Conservation (phyloP, 2,797 vertebrate species). For the Ptychobarbus kaznakovi region DNA sequence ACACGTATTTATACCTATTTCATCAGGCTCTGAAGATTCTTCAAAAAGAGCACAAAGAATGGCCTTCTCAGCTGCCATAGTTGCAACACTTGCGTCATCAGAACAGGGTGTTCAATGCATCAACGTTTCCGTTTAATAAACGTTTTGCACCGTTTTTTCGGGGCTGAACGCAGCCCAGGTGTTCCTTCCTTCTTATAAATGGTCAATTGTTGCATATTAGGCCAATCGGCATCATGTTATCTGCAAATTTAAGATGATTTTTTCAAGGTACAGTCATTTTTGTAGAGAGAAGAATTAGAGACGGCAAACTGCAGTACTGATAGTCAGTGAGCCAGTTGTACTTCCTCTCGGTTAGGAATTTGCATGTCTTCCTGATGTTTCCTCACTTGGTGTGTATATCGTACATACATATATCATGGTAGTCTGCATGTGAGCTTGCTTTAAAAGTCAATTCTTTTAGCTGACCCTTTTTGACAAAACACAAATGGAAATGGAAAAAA, state of each 20-base stretch:
- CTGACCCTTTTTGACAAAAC: background rate
- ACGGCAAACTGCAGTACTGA: background rate
- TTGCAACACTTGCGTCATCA: no score
- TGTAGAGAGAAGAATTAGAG: background rate
- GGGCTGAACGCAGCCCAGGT: background rate
- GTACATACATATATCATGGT: background rate
- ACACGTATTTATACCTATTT: no score
- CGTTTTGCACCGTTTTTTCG: no score
- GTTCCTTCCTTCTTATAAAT: background rate
- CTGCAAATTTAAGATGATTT: background rate
- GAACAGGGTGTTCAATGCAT: no score
- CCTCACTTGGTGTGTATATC: background rate
- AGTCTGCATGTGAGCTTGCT: background rate
- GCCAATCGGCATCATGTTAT: background rate
- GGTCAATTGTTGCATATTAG: background rate
- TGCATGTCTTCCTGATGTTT: background rate
- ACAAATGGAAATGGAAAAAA: background rate
- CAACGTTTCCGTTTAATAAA: no score
- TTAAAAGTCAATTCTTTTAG: constrained; percentile 1
- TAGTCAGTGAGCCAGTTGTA: background rate
- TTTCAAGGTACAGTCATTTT: background rate
- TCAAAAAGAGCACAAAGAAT: no score
- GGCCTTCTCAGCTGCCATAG: no score
- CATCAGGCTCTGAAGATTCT: no score
- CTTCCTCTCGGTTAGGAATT: background rate